Evolutionary conservation across 1,140 invertebrate genomes (phyloP).

Genomic region (Pseudomyrmex concolor): DNA sequence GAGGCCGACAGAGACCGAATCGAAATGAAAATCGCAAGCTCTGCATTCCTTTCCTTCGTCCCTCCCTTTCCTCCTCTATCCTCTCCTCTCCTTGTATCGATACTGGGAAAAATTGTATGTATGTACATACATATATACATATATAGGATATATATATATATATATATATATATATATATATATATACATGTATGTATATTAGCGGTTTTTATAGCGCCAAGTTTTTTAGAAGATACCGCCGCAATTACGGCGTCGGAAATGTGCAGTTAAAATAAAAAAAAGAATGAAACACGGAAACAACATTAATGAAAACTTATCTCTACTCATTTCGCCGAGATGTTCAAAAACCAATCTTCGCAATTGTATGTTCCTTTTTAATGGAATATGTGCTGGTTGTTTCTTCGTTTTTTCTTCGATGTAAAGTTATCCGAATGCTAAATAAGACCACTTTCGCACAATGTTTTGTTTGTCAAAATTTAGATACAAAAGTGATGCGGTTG

Average conservation of each 20-base stretch:
- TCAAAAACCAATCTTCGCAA: too few species aligned
- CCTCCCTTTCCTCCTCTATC: too few species aligned
- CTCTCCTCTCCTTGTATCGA: conserved; percentile 30
- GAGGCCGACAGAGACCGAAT: conserved; percentile 37
- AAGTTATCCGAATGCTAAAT: neutral
- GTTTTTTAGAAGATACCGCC: neutral
- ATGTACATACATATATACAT: neutral
- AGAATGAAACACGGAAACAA: neutral
- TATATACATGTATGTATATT: neutral
- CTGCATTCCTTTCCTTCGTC: neutral
- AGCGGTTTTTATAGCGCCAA: neutral
- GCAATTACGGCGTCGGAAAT: neutral
- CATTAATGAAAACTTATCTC: neutral
- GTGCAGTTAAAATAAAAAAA: neutral
- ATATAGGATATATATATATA: too few species aligned
- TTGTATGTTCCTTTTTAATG: too few species aligned
- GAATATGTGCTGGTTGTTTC: too few species aligned
- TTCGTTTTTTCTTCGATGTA: neutral
- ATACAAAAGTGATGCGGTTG: conserved; percentile 66
- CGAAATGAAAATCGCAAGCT: conserved; percentile 63
- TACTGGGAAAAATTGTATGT: conserved; percentile 31
- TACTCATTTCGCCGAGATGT: too few species aligned
- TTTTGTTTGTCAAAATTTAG: conserved; percentile 17
- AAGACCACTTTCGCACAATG: neutral
- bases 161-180: too few species aligned